These are phyloP conservation scores for Carcina quercana DNA, from an alignment of 2,888 invertebrate genomes.

Conservation along the genomic window DNA sequence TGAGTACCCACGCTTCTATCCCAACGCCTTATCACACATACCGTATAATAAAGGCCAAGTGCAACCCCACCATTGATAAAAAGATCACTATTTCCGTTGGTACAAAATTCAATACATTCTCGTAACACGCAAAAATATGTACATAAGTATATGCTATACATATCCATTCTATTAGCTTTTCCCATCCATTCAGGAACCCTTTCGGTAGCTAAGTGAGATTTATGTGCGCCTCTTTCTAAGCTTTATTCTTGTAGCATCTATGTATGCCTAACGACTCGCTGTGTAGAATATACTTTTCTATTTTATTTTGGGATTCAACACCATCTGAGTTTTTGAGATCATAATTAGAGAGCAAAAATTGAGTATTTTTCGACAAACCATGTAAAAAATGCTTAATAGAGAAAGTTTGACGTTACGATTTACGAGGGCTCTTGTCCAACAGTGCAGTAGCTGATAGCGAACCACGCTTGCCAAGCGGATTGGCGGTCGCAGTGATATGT, in stretches of 20 bases:
- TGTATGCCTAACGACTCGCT: neutral
- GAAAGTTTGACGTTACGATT: neutral
- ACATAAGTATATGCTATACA: neutral
- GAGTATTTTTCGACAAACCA: no score
- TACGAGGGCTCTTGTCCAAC: no score
- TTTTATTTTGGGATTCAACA: neutral
- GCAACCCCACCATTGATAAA: no score
- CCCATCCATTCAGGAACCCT: constrained; percentile 13
- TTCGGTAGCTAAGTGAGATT: constrained; percentile 10
- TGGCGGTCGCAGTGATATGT: no score
- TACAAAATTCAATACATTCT: constrained; percentile 1
- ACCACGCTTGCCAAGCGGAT: no score
- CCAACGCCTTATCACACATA: no score
- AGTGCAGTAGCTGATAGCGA: no score
- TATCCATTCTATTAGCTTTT: constrained; percentile 7
- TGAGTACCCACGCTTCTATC: no score
- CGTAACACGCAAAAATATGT: constrained; percentile 7
- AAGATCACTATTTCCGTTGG: neutral
- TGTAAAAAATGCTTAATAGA: neutral
- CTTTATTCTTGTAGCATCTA: constrained; percentile 1
- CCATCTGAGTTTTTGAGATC: neutral
- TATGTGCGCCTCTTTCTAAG: constrained; percentile 5
- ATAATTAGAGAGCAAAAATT: neutral
- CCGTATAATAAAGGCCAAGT: no score
- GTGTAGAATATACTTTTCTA: neutral